A percentile compares a stretch with the other conserved stretches of the same genome.
These are phyloP conservation scores for Synanceia verrucosa DNA, from an alignment of 2,797 vertebrate species.

Conservation along the genomic window DNA sequence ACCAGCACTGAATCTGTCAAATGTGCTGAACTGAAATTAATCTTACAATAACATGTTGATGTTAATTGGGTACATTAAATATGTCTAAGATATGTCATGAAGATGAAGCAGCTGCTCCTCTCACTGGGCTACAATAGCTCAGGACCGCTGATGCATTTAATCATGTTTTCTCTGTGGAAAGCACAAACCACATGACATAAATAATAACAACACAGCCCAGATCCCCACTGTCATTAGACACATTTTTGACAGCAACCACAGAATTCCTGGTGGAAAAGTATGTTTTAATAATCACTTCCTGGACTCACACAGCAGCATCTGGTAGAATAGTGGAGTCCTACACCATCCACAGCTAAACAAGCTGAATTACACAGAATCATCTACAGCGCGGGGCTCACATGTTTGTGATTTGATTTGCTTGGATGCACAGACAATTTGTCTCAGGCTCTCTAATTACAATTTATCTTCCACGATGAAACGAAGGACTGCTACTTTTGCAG, in stretches of 20 bases:
- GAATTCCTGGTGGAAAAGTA: constrained; percentile 48
- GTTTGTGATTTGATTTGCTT: constrained; percentile 47
- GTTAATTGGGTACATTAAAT: constrained; percentile 19
- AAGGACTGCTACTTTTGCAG: background rate
- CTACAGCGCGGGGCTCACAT: background rate
- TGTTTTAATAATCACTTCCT: constrained; percentile 60
- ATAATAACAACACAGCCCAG: constrained; percentile 46
- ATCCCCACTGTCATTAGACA: constrained; percentile 44
- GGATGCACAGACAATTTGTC: constrained; percentile 35
- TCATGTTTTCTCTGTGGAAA: constrained; percentile 26
- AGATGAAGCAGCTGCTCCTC: constrained; percentile 16
- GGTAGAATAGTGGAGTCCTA: constrained; percentile 41
- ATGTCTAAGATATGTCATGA: constrained; percentile 4
- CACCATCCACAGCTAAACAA: constrained; percentile 42
- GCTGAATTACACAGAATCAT: constrained; percentile 38
- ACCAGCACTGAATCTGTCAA: background rate
- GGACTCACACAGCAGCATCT: constrained; percentile 62
- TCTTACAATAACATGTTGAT: background rate
- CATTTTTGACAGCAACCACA: constrained; percentile 45
- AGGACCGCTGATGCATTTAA: constrained; percentile 34
- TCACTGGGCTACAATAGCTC: constrained; percentile 14
- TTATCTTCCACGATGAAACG: constrained; percentile 2
- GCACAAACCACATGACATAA: constrained; percentile 39
- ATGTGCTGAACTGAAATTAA: background rate
- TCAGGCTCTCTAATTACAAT: constrained; percentile 23